These are phyloP conservation scores for Myiothlypis chrysogaster DNA, from an alignment of 2,797 vertebrate genomes.

Conservation along the genomic window DNA sequence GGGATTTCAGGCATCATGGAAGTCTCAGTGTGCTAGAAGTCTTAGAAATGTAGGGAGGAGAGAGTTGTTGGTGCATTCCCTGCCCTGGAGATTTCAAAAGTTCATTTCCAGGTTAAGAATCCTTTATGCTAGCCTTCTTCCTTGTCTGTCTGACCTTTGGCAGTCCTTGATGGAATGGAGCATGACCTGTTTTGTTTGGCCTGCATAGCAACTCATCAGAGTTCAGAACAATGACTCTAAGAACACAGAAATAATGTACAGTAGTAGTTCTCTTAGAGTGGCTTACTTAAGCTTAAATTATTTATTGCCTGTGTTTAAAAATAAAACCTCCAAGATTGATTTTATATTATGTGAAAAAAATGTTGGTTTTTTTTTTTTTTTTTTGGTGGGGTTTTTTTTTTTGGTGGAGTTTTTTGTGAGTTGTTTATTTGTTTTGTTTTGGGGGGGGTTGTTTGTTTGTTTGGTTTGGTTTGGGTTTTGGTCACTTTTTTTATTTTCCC, in stretches of 20 bases:
- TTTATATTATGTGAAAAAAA: background rate
- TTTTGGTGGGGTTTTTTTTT: background rate
- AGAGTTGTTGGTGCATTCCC: background rate
- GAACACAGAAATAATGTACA: background rate
- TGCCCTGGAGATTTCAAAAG: background rate
- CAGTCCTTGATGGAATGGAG: background rate
- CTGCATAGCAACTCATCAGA: background rate
- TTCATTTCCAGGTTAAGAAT: constrained; percentile 21
- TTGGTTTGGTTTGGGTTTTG: background rate
- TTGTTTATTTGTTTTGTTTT: background rate
- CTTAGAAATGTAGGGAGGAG: background rate
- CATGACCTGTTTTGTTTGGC: background rate
- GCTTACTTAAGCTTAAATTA: constrained; percentile 29
- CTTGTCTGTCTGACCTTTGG: background rate
- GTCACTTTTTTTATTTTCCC: background rate
- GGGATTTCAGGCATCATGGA: background rate
- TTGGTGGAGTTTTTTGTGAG: background rate
- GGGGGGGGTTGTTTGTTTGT: background rate
- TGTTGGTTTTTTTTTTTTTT: too few species aligned
- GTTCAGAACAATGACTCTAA: constrained; percentile 3
- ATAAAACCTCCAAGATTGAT: background rate
- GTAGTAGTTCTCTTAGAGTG: background rate
- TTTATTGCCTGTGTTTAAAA: constrained; percentile 31
- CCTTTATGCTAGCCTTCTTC: background rate
- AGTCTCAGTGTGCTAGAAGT: background rate